Base-by-base conservation (phyloP, 2,797 vertebrate genomes). In the Anguilla megastoma region DNA sequence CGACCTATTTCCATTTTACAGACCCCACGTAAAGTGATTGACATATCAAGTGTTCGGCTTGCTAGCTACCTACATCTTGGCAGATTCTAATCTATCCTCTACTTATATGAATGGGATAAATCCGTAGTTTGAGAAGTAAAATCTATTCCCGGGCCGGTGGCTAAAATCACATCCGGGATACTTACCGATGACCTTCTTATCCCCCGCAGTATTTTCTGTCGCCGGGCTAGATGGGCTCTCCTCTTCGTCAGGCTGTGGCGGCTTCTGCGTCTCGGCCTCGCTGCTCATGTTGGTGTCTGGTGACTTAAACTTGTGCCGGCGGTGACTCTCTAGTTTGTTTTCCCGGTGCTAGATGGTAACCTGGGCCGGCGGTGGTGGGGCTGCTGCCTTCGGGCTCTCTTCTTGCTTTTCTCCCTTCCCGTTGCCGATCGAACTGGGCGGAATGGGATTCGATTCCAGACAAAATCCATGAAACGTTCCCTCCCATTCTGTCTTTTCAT, bases 381-480 rank as follows among this genome's bases (percentile, higher is more conserved):
- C 97, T 97, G 96, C 96, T 97, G 97, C 97, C 97, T 98, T 98
- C 97, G 97, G 97, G 98, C 98, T 98, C 98, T 98, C 98, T 96
- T 96, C 97, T 97, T 97, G 98, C 97, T 96, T 98, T 97, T 98
- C 96, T 98, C 97, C 97, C 97, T 98, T 99, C 98, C 98, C 98
- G 97, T 97, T 98, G 97, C 98, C 98, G 98, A 99, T 99, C 98
- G 97, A 99, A 99, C 98, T 99, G 98, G 97, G 97, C 96, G 97
- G 97, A 97, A 95, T 95, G 87, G 88, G 90, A 88, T 63, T 91
- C 84, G 88, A 92, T 90, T 92, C 93, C 54, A 92, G 92, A 91
- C 91, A 93, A 95, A 95, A 94, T 94, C 91, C 90, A 41, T 54
- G 45, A 83, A 36, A 33, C 8, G 48, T 85, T 9, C 66, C 93